Evolutionary conservation across 1,140 invertebrate species (phyloP).

Genomic region (Brachionus rubens): DNA sequence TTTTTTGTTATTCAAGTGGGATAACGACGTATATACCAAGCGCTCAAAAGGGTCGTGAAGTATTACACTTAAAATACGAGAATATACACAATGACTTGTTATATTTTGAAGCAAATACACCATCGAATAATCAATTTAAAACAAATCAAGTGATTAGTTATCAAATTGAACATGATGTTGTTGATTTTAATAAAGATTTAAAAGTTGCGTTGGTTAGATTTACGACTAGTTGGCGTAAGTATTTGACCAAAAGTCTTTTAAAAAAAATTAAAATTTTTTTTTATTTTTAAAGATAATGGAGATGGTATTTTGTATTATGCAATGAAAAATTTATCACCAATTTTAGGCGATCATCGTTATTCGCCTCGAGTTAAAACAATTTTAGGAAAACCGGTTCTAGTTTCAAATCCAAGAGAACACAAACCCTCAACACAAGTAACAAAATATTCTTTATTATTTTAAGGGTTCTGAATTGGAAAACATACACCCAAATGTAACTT

Average conservation of each 20-base stretch:
- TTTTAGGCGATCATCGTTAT: constrained; percentile 24
- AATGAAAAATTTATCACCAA: constrained; percentile 31
- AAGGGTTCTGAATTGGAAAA: too few relatives aligned
- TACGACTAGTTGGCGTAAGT: constrained; percentile 14
- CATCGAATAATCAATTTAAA: constrained; percentile 20
- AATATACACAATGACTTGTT: constrained; percentile 28
- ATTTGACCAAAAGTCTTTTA: neutral
- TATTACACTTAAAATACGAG: constrained; percentile 1
- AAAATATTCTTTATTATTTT: neutral
- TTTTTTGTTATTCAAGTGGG: neutral
- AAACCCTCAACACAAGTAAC: constrained; percentile 5
- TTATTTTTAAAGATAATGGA: constrained; percentile 6
- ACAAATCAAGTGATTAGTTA: neutral
- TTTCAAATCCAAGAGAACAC: neutral
- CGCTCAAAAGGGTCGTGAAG: neutral
- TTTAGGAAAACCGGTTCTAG: neutral
- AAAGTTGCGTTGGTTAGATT: constrained; percentile 14
- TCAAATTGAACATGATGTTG: constrained; percentile 16
- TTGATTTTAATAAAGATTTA: constrained; percentile 16
- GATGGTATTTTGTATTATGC: constrained; percentile 35
- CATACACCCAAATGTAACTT: too few relatives aligned
- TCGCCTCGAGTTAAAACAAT: constrained; percentile 11
- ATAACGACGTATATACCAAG: neutral
- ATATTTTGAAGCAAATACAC: neutral
- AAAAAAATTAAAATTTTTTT: neutral